phyloP scores from a whole-genome alignment of 2,113 vertebrate genomes.

The Aspiorhynchus laticeps region DNA sequence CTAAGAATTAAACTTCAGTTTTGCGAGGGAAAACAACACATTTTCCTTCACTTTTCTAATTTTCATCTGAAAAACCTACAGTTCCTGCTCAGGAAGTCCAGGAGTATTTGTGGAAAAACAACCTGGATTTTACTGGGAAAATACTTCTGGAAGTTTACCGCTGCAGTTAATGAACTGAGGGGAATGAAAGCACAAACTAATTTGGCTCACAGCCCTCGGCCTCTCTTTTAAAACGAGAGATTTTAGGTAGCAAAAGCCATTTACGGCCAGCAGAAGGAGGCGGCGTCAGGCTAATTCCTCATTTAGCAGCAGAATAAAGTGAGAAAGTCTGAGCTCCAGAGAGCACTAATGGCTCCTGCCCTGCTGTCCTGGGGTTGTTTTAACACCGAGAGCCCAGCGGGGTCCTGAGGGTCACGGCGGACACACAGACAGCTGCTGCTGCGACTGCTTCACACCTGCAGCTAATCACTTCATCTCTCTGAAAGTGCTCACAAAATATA shows the following conservation, averaged over 20 bases:
- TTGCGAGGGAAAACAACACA: background rate
- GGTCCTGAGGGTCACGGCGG: conserved; percentile 34
- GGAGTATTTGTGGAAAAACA: background rate
- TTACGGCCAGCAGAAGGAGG: conserved; percentile 44
- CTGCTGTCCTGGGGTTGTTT: conserved; percentile 41
- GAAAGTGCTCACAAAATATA: background rate
- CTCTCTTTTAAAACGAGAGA: conserved; percentile 3
- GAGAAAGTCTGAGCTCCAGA: conserved; percentile 1
- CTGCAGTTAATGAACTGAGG: conserved; percentile 27
- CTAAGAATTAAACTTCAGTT: background rate
- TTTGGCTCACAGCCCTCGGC: conserved; percentile 23
- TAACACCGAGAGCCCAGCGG: conserved; percentile 46
- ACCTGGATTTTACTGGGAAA: background rate
- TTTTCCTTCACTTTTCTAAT: background rate
- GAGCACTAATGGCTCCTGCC: conserved; percentile 45
- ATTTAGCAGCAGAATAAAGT: conserved; percentile 50
- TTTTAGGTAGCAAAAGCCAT: conserved; percentile 22
- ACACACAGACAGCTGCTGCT: conserved; percentile 26
- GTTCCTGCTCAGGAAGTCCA: background rate
- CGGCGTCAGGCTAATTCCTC: background rate
- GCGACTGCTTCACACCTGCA: conserved; percentile 52
- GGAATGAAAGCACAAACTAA: conserved; percentile 34
- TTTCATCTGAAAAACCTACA: background rate
- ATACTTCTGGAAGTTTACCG: background rate
- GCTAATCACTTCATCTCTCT: conserved; percentile 45